Conservation (phyloP, 2,888 invertebrate species). For the Mythimna ferrago region DNA sequence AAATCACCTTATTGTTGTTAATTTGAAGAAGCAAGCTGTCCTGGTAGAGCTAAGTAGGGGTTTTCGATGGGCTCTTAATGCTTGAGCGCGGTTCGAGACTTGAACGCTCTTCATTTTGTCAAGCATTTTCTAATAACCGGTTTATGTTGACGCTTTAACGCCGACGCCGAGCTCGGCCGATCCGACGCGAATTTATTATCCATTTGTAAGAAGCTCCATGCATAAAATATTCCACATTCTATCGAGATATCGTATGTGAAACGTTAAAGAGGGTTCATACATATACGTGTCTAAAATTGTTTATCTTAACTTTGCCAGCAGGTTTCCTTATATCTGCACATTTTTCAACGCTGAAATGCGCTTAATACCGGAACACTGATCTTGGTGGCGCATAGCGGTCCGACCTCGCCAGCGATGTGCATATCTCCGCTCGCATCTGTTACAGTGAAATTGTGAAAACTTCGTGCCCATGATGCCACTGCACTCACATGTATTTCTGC, state of each 20-base stretch:
- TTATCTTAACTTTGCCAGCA: constrained; percentile 3
- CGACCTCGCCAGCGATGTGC: constrained; percentile 22
- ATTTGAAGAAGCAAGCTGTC: constrained; percentile 7
- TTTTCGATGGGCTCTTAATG: constrained; percentile 17
- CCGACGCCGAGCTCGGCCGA: constrained; percentile 15
- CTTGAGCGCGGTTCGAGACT: constrained; percentile 25
- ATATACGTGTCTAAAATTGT: constrained; percentile 24
- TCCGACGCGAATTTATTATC: constrained; percentile 43
- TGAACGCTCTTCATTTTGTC: constrained; percentile 48
- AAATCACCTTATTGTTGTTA: constrained; percentile 2
- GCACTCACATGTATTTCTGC: constrained; percentile 14
- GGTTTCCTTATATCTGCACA: constrained; percentile 19
- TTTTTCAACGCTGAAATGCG: constrained; percentile 13
- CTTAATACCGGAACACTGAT: constrained; percentile 21
- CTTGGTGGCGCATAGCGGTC: neutral
- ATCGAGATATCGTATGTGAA: constrained; percentile 32
- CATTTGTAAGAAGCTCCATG: constrained; percentile 37
- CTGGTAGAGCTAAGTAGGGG: constrained; percentile 7
- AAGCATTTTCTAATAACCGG: constrained; percentile 59
- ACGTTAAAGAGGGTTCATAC: constrained; percentile 17
- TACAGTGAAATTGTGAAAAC: constrained; percentile 14
- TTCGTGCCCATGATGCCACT: constrained; percentile 25
- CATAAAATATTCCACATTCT: constrained; percentile 46
- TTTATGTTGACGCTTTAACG: constrained; percentile 41
- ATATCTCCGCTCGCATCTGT: constrained; percentile 29